phyloP scores from a whole-genome alignment of 1,140 invertebrate species.

The Dendrolimus punctatus region DNA sequence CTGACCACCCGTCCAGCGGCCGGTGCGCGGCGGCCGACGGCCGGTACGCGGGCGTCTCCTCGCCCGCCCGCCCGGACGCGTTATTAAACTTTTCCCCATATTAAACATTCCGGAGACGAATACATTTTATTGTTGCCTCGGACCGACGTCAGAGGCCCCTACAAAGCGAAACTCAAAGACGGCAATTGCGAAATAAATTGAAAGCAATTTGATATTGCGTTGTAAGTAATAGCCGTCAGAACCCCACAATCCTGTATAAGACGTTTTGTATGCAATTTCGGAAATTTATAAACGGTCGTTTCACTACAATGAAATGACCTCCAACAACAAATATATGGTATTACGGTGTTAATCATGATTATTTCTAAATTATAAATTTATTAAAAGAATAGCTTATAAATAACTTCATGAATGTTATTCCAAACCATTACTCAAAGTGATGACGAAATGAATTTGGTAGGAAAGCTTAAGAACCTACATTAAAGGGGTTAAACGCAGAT shows the following conservation, averaged over 20 bases:
- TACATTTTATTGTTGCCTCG: slow-evolving; percentile 72
- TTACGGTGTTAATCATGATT: no score
- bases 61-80: slow-evolving; percentile 54
- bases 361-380: no score
- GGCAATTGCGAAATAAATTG: slow-evolving; percentile 71
- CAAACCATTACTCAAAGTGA: no score
- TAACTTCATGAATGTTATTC: no score
- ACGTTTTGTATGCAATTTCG: slow-evolving; percentile 52
- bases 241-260: slow-evolving; percentile 43
- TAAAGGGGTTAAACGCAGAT: no score
- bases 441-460: no score
- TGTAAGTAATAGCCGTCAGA: slow-evolving; percentile 67
- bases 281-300: slow-evolving; percentile 35
- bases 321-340: not conserved
- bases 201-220: slow-evolving; percentile 72
- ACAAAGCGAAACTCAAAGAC: slow-evolving; percentile 72
- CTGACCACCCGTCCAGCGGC: slow-evolving; percentile 39
- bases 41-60: slow-evolving; percentile 10
- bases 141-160: slow-evolving; percentile 68
- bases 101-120: slow-evolving; percentile 72
- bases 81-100: slow-evolving; percentile 72
- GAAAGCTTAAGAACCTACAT: no score
- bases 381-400: no score
- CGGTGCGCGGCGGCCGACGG: slow-evolving; percentile 12
- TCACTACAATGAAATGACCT: slow-evolving; percentile 21